Evolutionary conservation across 2,797 vertebrate species (phyloP), one percentile per base, ranked within the genome.

Genomic region (Cottoperca gobio): DNA sequence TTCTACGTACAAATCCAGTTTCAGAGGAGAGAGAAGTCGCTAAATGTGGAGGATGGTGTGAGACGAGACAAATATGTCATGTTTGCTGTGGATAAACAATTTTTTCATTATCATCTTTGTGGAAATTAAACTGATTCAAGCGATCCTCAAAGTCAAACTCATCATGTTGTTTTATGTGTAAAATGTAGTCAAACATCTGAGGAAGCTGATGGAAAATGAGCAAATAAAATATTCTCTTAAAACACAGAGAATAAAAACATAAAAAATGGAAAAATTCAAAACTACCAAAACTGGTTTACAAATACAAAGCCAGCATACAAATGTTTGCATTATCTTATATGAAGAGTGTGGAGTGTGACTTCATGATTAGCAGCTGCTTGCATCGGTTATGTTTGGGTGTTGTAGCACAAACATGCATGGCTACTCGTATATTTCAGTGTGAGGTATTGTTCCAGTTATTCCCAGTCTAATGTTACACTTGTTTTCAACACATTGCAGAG

Each of bases 1-100:
- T 94, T 93, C 90, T 92, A 94, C 24, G 88, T 87, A n/a, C 35
- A 39, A 61, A 92, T 94, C 92, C 84, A 95, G 76, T 91, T 89
- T 69, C 37, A 78, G 70, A 76, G 69, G 55, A 74, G 50, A 63
- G 16, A 82, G n/a, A 70, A 73, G 74, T 4, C 50, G 35, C 40
- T 70, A 52, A 76, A 63, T 46, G 61, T 49, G 69, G 64, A 67
- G 17, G 28, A 81, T 9, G 52, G 72, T 76, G 60, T 77, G 54
- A 81, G 70, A 68, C 69, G 37, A 58, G 40, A 72, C 37, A 45
- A 81, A 69, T 16, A 24, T 26, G 4, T 63, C 28, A 64, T 45
- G 5, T 53, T 35, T 60, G 23, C 43, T 73, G 53, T 71, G 26
- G 28, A 54, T 19, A 24, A 42, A 24, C 8, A 21, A 6, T 57